Base-by-base conservation (phyloP, 2,888 invertebrate species). In the Xestia sexstrigata region DNA sequence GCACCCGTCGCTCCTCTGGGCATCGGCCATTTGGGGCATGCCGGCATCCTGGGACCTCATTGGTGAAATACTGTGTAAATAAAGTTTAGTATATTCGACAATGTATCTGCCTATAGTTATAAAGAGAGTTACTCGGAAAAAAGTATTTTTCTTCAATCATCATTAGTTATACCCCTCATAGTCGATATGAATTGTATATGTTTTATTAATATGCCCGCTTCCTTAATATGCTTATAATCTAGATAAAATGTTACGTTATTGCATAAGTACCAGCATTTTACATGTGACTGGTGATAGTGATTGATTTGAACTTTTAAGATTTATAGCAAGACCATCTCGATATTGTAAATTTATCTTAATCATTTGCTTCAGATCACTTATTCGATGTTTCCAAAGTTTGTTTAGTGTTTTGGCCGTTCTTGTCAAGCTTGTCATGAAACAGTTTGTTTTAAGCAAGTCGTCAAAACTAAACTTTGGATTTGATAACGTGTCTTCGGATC, bases 91-190 rank as follows among this genome's bases (percentile, higher is more conserved):
- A 62, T 85, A 82, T 78, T 80, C 78, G 74, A 82, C 78, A 88
- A 87, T 83, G 79, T 85, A 89, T 81, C 88, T 89, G 91, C 90
- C 81, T 90, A 84, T 93, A 93, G 91, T 89, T 93, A 95, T 95
- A 95, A 95, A 96, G 95, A 95, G 96, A 96, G 96, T 95, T 96
- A 95, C 95, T 89, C 88, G 84, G 81, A 90, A 79, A 79, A 74
- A 72, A 74, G 70, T 65, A 70, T 85, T 84, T 89, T 85, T 76
- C 42, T 86, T 84, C 73, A 2, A 45, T 55, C 2, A 70, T 82
- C 20, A 6, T 45, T 17, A 23, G 35, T 5, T 26, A 55, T 20
- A 39, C 23, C 42, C 52, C 26, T 8, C 35, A n/a, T n/a, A 8
- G n/a, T 42, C 8, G 15, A 65, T 65, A n/a, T 15, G 2, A 39